A percentile compares a stretch with the other conserved stretches of the same genome.
phyloP scores from a whole-genome alignment of 2,113 vertebrate species.

The Ranitomeya variabilis region DNA sequence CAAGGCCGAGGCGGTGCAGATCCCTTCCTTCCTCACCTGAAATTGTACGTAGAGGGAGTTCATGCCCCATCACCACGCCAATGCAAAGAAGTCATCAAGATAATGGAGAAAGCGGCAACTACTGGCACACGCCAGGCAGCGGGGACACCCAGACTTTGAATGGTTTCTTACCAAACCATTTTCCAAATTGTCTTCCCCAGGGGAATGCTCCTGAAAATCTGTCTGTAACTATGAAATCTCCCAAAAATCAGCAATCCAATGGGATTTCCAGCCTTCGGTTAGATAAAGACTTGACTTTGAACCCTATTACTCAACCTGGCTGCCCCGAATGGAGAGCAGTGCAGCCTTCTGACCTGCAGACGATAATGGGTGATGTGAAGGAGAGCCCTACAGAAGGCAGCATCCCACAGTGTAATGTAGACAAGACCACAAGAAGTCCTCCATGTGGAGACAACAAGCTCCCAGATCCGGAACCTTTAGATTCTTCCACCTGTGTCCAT shows the following conservation, averaged over 20 bases:
- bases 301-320: neutral
- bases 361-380: neutral
- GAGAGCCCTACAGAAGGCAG: neutral
- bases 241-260: neutral
- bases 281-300: neutral
- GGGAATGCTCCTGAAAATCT: neutral
- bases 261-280: neutral
- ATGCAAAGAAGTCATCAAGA: neutral
- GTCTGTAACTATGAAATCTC: neutral
- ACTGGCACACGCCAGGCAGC: conserved; percentile 7
- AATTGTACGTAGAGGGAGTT: conserved; percentile 67
- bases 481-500: neutral
- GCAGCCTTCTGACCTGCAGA: neutral
- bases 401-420: neutral
- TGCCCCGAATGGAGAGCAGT: neutral
- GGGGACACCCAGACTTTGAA: neutral
- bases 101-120: conserved; percentile 58
- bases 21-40: conserved; percentile 87
- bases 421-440: neutral
- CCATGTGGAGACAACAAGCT: neutral
- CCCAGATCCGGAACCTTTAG: neutral
- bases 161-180: neutral
- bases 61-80: conserved; percentile 29
- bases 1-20: conserved; percentile 75
- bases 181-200: neutral